phyloP scores from a whole-genome alignment of 1,140 invertebrate genomes.

The Cydia splendana region DNA sequence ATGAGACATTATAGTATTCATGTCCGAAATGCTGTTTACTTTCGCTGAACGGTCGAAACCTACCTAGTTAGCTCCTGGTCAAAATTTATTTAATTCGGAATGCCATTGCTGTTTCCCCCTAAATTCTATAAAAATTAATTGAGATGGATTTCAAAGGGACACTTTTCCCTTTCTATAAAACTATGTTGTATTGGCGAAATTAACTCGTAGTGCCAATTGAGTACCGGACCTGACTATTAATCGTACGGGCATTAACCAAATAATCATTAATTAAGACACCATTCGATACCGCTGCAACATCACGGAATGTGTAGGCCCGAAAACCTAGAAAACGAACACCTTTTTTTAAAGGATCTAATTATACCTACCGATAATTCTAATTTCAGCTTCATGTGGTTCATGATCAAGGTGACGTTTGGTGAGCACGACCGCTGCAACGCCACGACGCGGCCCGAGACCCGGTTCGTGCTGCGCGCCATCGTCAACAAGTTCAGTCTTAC shows the following conservation, averaged over 20 bases:
- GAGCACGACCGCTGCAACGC: constrained; percentile 90
- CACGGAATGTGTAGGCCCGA: no score
- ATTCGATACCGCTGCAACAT: no score
- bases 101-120: no score
- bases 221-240: no score
- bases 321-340: background rate
- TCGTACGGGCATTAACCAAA: no score
- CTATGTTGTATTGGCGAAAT: no score
- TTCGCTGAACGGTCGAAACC: constrained; percentile 56
- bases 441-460: constrained; percentile 84
- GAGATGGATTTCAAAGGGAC: no score
- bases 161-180: no score
- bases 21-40: constrained; percentile 63
- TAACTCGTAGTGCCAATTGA: no score
- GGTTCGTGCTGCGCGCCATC: constrained; percentile 87
- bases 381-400: constrained; percentile 93
- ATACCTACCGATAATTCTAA: background rate
- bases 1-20: constrained; percentile 58
- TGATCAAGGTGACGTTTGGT: constrained; percentile 92
- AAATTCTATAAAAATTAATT: no score
- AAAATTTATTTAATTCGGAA: no score
- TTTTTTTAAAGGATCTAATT: background rate
- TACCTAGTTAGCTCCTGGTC: background rate
- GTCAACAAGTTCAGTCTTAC: constrained; percentile 89
- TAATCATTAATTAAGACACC: no score